Conservation (phyloP, 2,797 vertebrate genomes). For the Cirrhinus mrigala region DNA sequence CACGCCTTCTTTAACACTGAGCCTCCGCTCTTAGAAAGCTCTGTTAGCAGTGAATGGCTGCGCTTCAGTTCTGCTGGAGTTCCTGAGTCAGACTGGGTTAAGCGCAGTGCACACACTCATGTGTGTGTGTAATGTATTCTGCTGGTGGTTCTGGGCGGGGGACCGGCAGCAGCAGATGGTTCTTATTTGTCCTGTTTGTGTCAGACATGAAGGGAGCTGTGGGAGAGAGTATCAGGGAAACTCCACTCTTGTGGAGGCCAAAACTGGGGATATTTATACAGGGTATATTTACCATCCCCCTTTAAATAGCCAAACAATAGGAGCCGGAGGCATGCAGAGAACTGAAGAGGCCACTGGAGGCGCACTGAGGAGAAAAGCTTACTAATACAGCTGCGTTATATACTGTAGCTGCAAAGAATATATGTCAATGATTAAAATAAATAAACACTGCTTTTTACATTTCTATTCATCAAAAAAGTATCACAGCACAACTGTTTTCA, state of each 20-base stretch:
- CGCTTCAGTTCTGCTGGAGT: background rate
- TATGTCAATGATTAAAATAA: too few species aligned
- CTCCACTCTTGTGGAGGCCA: slow-evolving; percentile 48
- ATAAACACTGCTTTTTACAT: background rate
- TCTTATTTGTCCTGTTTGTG: slow-evolving; percentile 86
- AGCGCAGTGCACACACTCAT: background rate
- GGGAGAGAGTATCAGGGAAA: slow-evolving; percentile 72
- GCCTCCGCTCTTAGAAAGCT: background rate
- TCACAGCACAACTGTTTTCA: background rate
- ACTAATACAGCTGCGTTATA: background rate
- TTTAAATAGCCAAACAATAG: slow-evolving; percentile 41
- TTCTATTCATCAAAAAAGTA: background rate
- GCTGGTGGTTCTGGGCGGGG: slow-evolving; percentile 70
- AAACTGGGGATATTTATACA: slow-evolving; percentile 48
- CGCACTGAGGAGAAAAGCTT: background rate
- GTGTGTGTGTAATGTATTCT: slow-evolving; percentile 75
- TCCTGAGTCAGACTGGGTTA: slow-evolving; percentile 33
- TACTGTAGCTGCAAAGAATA: background rate
- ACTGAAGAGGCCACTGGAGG: slow-evolving; percentile 21
- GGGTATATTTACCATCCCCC: slow-evolving; percentile 48
- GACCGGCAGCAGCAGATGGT: slow-evolving; percentile 86
- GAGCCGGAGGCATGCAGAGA: slow-evolving; percentile 9
- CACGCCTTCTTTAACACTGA: background rate
- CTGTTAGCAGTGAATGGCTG: background rate
- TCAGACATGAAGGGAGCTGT: slow-evolving; percentile 84